phyloP scores from a whole-genome alignment of 2,113 vertebrate genomes.

The Phalacrocorax aristotelis region DNA sequence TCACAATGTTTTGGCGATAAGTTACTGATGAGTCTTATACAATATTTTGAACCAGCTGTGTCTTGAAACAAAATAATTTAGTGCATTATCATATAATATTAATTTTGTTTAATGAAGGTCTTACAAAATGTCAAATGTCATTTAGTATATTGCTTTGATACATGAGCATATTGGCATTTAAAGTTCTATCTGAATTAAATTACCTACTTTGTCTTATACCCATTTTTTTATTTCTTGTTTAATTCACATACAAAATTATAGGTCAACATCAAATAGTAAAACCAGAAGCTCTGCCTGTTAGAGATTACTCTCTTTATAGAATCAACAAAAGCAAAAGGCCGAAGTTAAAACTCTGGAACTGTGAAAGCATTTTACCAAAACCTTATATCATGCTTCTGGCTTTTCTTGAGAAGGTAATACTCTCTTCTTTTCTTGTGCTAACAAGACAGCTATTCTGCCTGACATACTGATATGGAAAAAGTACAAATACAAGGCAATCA shows the following conservation, averaged over 20 bases:
- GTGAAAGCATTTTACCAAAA: conserved; percentile 16
- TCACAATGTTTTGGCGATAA: not conserved
- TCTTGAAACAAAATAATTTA: not conserved
- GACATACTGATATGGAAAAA: not conserved
- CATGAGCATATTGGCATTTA: not conserved
- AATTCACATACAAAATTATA: not conserved
- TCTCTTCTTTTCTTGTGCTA: conserved; percentile 3
- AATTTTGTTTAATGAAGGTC: not conserved
- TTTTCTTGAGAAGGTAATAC: conserved; percentile 23
- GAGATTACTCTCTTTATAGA: not conserved
- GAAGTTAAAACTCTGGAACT: conserved; percentile 8
- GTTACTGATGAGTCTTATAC: not conserved
- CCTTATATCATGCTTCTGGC: not conserved
- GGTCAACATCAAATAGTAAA: not conserved
- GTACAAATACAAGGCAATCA: not conserved
- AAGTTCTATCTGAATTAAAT: not conserved
- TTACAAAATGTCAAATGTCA: not conserved
- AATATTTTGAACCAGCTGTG: not conserved
- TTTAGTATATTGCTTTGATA: not conserved
- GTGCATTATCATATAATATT: not conserved
- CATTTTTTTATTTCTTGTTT: too few species aligned
- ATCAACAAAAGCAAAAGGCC: not conserved
- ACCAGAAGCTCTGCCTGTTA: not conserved
- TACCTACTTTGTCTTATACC: not conserved
- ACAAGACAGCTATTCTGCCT: not conserved